These are phyloP conservation scores for Synaphobranchus kaupii DNA, from an alignment of 2,797 vertebrate species.

Conservation along the genomic window DNA sequence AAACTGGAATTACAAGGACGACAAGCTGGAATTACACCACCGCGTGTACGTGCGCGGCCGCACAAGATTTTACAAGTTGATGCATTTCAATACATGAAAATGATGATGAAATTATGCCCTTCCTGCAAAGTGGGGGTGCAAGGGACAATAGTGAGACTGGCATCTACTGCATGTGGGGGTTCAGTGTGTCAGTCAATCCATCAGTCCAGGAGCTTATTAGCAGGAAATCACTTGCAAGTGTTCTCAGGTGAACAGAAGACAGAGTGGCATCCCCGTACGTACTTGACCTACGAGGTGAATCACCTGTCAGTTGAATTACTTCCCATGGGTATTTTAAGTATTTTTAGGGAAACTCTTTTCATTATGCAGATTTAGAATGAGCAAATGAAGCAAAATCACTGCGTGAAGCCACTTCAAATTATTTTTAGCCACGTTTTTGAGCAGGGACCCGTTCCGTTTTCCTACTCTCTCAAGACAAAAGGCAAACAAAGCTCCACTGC, in stretches of 20 bases:
- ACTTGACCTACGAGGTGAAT: background rate
- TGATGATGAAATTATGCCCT: no score
- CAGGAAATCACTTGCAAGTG: no score
- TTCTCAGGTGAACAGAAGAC: no score
- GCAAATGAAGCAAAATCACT: background rate
- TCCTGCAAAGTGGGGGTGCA: no score
- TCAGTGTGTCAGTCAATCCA: no score
- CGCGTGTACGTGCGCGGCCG: no score
- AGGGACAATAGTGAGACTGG: background rate
- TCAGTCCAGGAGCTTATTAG: no score
- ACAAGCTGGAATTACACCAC: background rate
- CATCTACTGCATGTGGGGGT: no score
- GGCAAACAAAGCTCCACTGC: background rate
- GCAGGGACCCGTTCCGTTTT: background rate
- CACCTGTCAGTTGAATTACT: no score
- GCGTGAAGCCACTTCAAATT: background rate
- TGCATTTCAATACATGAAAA: background rate
- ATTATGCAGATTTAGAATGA: background rate
- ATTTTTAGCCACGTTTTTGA: background rate
- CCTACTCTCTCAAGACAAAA: background rate
- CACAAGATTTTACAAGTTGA: background rate
- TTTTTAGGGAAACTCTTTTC: no score
- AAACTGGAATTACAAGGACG: background rate
- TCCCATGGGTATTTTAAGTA: constrained; percentile 2
- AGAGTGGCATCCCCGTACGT: background rate